phyloP scores from a whole-genome alignment of 2,797 vertebrate species.

The Chaetodon trifasciatus region DNA sequence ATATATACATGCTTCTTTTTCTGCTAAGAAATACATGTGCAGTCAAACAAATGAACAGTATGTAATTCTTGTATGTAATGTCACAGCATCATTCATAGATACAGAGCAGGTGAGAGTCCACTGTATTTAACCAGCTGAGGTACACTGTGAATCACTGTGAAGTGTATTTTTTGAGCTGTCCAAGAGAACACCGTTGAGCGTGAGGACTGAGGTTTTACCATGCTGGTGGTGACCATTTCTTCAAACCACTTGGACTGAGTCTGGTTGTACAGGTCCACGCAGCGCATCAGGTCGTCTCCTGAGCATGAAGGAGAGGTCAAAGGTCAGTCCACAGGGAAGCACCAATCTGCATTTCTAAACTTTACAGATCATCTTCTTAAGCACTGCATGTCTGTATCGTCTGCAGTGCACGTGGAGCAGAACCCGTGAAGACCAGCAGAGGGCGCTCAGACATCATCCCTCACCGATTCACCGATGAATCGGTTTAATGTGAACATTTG shows the following conservation, averaged over 20 bases:
- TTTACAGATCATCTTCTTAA: too few species aligned
- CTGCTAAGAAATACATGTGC: too few species aligned
- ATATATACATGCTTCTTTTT: too few species aligned
- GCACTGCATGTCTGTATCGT: too few species aligned
- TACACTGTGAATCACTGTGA: background rate
- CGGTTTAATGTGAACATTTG: background rate
- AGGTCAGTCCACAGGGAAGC: background rate
- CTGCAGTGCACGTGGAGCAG: background rate
- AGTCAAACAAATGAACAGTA: too few species aligned
- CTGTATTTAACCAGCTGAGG: background rate
- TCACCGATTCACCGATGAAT: background rate
- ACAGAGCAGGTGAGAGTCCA: too few species aligned
- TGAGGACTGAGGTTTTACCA: slow-evolving; percentile 83
- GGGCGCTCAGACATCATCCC: slow-evolving; percentile 44
- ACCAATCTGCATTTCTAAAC: background rate
- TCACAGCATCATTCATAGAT: too few species aligned
- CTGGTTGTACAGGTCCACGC: slow-evolving; percentile 98
- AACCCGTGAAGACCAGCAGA: slow-evolving; percentile 55
- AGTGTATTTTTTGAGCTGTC: background rate
- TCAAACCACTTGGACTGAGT: slow-evolving; percentile 99
- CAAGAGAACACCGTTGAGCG: background rate
- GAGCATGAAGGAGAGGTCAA: slow-evolving; percentile 10
- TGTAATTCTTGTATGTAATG: too few species aligned
- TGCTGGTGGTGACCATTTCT: slow-evolving; percentile 97
- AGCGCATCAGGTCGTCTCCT: slow-evolving; percentile 98